phyloP scores from a whole-genome alignment of 2,888 invertebrate species.

The Allolobophora icterica region DNA sequence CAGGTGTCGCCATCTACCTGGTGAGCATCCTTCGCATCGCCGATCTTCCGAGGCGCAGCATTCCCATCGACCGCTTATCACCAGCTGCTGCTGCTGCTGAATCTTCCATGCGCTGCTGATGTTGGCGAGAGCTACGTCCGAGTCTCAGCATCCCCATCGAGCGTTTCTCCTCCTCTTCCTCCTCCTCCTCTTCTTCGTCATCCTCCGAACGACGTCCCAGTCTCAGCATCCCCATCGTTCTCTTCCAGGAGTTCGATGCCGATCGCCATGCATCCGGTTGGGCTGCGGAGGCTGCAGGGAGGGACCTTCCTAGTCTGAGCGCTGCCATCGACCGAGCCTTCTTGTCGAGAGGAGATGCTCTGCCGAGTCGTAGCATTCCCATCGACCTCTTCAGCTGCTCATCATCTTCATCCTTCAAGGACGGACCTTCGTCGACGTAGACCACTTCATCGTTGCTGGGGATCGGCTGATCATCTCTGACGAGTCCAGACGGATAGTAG shows the following conservation, averaged over 20 bases:
- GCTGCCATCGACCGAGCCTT: not conserved
- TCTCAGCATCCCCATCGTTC: not conserved
- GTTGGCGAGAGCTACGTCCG: not conserved
- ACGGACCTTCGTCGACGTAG: not conserved
- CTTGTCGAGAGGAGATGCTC: not conserved
- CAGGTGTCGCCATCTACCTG: conserved; percentile 10
- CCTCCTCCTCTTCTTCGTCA: not conserved
- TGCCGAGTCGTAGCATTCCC: not conserved
- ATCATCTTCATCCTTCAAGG: not conserved
- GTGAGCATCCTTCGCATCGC: not conserved
- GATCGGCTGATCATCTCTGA: not conserved
- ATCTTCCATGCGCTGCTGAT: not conserved
- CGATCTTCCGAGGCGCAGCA: not conserved
- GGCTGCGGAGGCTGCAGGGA: not conserved
- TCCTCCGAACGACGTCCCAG: not conserved
- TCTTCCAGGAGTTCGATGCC: not conserved
- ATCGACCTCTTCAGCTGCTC: not conserved
- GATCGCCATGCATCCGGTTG: not conserved
- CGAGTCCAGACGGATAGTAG: not conserved
- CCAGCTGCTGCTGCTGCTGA: conserved; percentile 1
- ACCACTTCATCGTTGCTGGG: not conserved
- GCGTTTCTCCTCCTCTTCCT: not conserved
- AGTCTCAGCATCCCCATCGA: not conserved
- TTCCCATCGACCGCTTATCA: conserved; percentile 14
- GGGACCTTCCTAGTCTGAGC: not conserved